Evolutionary conservation across 2,888 invertebrate species (phyloP), one percentile per base, ranked within the genome.

Genomic region (Diarsia rubi): DNA sequence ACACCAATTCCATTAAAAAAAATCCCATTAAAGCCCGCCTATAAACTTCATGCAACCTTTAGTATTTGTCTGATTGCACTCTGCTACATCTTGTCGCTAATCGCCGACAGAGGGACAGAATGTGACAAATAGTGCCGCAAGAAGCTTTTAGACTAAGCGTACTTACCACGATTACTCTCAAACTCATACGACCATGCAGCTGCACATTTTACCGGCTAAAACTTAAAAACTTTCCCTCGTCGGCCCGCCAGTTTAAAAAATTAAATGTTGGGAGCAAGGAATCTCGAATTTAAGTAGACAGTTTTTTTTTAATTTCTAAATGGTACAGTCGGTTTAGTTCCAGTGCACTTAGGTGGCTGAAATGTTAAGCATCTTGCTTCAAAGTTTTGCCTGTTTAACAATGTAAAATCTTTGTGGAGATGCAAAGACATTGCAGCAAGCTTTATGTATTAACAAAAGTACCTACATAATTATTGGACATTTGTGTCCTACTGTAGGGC

Each of bases 201-300:
- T 62, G 27, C 60, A 68, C 68, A 59, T 57, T 69, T 71, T 71
- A 37, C 12, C 6, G 21, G n/a, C 2, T 4, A 74, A 42, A 59
- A 59, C 21, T n/a, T 74, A 47, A 74, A 66, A 79, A 11, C 31
- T 79, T 66, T 49, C 54, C 24, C 65, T 44, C 49, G 16, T n/a
- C 31, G 66, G 69, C 31, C 21, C 31, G 24, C 60, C 68, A 59
- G n/a, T 42, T 68, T 65, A 11, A 57, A 66, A 27, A 69, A 54
- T 66, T 24, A 63, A 80, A 65, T 80, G 49, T 57, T 49, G 37
- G 16, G n/a, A 75, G 54, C 62, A 69, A 75, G 81, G 16, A 62
- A 73, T 73, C 42, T 79, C 45, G 73, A 79, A 72, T 72, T 65
- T 44, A 79, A 66, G 6, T 37, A 47, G 45, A 47, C 27, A 59